These are phyloP conservation scores for Coecobrya sp. DNA, from an alignment of 2,888 invertebrate species.

Conservation along the genomic window DNA sequence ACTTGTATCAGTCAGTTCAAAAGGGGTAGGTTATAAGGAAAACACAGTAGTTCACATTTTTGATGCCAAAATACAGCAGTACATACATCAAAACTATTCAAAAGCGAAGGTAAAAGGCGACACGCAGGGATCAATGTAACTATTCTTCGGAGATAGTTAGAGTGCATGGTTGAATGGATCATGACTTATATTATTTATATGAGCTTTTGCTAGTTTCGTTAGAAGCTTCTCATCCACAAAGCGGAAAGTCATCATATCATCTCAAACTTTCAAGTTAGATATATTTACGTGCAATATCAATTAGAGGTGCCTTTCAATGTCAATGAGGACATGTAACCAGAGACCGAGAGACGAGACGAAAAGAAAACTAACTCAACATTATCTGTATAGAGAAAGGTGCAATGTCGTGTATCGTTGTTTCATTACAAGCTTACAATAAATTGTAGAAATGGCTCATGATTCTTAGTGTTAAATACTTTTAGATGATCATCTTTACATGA, in stretches of 20 bases:
- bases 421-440: constrained; percentile 32
- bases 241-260: constrained; percentile 72
- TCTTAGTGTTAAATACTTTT: not conserved
- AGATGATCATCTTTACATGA: constrained; percentile 8
- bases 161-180: constrained; percentile 71
- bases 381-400: constrained; percentile 43
- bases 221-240: constrained; percentile 47
- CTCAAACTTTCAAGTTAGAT: constrained; percentile 4
- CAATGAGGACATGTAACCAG: constrained; percentile 65
- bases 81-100: constrained; percentile 39
- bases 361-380: constrained; percentile 18
- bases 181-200: not conserved
- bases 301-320: constrained; percentile 62
- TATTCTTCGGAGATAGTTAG: constrained; percentile 51
- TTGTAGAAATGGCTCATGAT: constrained; percentile 38
- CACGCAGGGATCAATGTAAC: constrained; percentile 48
- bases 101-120: constrained; percentile 61
- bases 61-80: constrained; percentile 14
- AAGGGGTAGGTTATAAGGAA: not conserved
- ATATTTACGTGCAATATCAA: constrained; percentile 54
- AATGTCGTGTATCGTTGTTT: constrained; percentile 38
- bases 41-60: constrained; percentile 35
- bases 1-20: constrained; percentile 33
- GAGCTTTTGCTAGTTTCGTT: not conserved
- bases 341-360: constrained; percentile 42